These are phyloP conservation scores for Athrips mouffetella DNA, from an alignment of 2,888 invertebrate species.

Conservation along the genomic window DNA sequence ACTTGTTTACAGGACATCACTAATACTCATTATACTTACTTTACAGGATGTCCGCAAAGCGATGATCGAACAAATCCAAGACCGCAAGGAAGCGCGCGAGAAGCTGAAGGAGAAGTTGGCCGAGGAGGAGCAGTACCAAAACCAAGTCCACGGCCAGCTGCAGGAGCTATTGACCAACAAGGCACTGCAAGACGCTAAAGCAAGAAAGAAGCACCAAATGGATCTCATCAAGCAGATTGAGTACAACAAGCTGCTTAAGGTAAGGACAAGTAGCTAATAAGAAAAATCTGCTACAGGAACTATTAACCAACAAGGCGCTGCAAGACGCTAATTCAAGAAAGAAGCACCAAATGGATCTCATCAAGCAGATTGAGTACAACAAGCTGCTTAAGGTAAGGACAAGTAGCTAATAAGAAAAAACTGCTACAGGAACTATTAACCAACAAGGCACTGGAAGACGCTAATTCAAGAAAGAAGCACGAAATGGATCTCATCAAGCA, in stretches of 20 bases:
- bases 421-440: conserved; percentile 44
- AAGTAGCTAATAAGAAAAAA: too few relatives aligned
- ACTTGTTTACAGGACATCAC: too few relatives aligned
- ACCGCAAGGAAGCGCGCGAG: conserved; percentile 36
- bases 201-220: conserved; percentile 42
- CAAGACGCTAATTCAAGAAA: conserved; percentile 45
- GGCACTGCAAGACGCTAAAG: conserved; percentile 41
- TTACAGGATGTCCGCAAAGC: conserved; percentile 51
- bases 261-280: conserved; percentile 26
- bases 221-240: conserved; percentile 53
- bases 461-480: conserved; percentile 40
- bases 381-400: conserved; percentile 55
- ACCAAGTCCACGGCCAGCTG: conserved; percentile 43
- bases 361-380: conserved; percentile 59
- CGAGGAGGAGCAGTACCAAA: conserved; percentile 46
- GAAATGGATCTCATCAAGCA: conserved; percentile 49
- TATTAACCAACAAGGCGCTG: conserved; percentile 40
- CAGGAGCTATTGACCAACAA: conserved; percentile 40
- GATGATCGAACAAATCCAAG: conserved; percentile 57
- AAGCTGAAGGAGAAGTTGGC: conserved; percentile 34
- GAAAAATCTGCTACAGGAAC: conserved; percentile 46
- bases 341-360: conserved; percentile 42
- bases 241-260: conserved; percentile 63
- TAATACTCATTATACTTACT: neutral
- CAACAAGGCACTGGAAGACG: conserved; percentile 43